A percentile compares a stretch with the other conserved stretches of the same genome.
Conservation (phyloP, 1,140 invertebrate species). For the Lethrus apterus region DNA sequence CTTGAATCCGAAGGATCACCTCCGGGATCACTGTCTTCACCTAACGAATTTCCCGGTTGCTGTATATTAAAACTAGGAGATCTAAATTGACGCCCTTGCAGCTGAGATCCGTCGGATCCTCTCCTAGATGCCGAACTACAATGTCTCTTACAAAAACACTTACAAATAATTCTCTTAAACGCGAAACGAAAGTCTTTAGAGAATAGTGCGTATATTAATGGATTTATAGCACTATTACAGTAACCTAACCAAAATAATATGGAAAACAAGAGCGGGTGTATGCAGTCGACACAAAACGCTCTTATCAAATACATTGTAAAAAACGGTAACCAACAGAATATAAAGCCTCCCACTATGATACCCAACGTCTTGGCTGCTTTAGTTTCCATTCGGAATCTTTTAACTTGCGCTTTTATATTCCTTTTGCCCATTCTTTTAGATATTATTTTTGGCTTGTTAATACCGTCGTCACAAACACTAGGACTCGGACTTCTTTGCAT, state of each 20-base stretch:
- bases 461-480: slow-evolving; percentile 47
- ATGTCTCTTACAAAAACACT: slow-evolving; percentile 58
- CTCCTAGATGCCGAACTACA: slow-evolving; percentile 44
- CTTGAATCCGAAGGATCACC: slow-evolving; percentile 47
- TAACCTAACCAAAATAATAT: slow-evolving; percentile 96
- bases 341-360: slow-evolving; percentile 90
- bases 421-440: slow-evolving; percentile 69
- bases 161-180: slow-evolving; percentile 85
- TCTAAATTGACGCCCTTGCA: slow-evolving; percentile 43
- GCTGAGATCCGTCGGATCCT: slow-evolving; percentile 60
- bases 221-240: slow-evolving; percentile 92
- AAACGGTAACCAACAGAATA: slow-evolving; percentile 91
- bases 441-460: slow-evolving; percentile 56
- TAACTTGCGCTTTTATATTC: slow-evolving; percentile 79
- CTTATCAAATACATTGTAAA: slow-evolving; percentile 87
- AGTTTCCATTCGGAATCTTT: slow-evolving; percentile 81
- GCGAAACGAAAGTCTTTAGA: slow-evolving; percentile 88
- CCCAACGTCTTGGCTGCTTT: slow-evolving; percentile 91
- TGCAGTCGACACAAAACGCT: slow-evolving; percentile 74
- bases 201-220: slow-evolving; percentile 86
- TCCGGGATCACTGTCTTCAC: slow-evolving; percentile 48
- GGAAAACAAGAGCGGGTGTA: slow-evolving; percentile 75
- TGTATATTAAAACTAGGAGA: slow-evolving; percentile 45
- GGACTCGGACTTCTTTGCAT: slow-evolving; percentile 39
- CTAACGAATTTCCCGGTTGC: slow-evolving; percentile 40